phyloP scores from a whole-genome alignment of 1,140 invertebrate species.

The Pollicipes pollicipes region DNA sequence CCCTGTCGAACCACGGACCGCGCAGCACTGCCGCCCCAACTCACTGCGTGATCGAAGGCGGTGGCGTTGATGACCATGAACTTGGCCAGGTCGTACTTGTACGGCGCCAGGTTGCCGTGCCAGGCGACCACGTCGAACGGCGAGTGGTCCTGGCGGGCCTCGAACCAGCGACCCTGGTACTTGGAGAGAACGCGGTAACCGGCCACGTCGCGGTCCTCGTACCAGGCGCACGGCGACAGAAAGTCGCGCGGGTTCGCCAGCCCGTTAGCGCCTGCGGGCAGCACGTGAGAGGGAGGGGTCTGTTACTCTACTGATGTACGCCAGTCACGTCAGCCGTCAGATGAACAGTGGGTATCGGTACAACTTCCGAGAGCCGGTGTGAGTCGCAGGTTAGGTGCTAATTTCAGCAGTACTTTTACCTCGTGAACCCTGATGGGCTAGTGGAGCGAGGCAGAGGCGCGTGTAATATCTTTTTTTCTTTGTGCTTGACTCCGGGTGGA shows the following conservation, averaged over 20 bases:
- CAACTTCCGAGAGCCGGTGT: too few relatives aligned
- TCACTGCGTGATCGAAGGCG: constrained; percentile 87
- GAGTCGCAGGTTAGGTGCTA: too few relatives aligned
- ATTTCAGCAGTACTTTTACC: too few relatives aligned
- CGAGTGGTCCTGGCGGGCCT: constrained; percentile 57
- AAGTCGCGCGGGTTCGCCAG: constrained; percentile 92
- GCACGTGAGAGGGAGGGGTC: constrained; percentile 5
- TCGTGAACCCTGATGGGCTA: too few relatives aligned
- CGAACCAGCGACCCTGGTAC: constrained; percentile 76
- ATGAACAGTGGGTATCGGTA: too few relatives aligned
- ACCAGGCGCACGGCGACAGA: constrained; percentile 70
- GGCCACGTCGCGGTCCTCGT: constrained; percentile 46
- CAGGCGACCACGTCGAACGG: constrained; percentile 98
- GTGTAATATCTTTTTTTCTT: too few relatives aligned
- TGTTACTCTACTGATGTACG: too few relatives aligned
- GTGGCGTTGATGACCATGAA: constrained; percentile 97
- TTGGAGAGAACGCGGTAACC: constrained; percentile 63
- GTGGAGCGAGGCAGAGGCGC: too few relatives aligned
- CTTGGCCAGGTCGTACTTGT: constrained; percentile 79
- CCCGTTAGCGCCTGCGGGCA: constrained; percentile 67
- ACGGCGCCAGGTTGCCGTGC: constrained; percentile 97
- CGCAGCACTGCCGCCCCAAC: constrained; percentile 24
- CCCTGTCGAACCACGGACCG: too few relatives aligned
- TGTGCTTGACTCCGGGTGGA: too few relatives aligned
- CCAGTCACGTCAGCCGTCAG: too few relatives aligned